Evolutionary conservation across 2,113 vertebrate species (phyloP).

Genomic region (Phaethornis superciliosus): DNA sequence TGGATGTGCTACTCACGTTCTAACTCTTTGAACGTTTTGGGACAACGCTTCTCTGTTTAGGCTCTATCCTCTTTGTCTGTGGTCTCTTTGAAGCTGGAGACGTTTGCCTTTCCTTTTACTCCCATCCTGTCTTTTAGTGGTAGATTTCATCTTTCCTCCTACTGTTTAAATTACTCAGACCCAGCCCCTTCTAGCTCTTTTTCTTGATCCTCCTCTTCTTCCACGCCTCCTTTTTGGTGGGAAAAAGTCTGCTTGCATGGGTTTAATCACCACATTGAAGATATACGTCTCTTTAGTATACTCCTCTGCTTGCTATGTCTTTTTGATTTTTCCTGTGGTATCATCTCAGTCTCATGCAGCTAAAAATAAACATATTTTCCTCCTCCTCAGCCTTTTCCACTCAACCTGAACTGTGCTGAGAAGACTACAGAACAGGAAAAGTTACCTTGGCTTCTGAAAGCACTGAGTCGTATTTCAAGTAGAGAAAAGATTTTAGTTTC

Average conservation of each 20-base stretch:
- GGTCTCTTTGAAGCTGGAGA: background rate
- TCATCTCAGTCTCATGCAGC: background rate
- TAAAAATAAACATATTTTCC: conserved; percentile 35
- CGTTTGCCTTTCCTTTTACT: background rate
- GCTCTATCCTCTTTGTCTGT: background rate
- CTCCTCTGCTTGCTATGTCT: background rate
- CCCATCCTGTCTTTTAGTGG: background rate
- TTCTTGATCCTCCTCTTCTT: background rate
- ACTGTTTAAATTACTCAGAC: background rate
- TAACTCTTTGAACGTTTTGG: background rate
- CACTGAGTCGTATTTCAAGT: background rate
- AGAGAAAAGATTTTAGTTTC: background rate
- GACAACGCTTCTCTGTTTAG: background rate
- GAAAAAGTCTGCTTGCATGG: background rate
- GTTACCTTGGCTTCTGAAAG: background rate
- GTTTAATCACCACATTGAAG: background rate
- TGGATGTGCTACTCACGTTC: background rate
- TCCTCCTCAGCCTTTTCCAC: background rate
- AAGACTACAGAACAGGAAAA: background rate
- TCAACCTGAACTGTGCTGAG: background rate
- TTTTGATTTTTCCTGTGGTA: background rate
- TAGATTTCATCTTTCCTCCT: background rate
- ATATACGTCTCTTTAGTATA: background rate
- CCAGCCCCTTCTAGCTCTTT: background rate
- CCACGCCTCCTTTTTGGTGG: background rate